These are phyloP conservation scores for Anas platyrhynchos DNA, from an alignment of 2,113 vertebrate genomes.

Conservation along the genomic window DNA sequence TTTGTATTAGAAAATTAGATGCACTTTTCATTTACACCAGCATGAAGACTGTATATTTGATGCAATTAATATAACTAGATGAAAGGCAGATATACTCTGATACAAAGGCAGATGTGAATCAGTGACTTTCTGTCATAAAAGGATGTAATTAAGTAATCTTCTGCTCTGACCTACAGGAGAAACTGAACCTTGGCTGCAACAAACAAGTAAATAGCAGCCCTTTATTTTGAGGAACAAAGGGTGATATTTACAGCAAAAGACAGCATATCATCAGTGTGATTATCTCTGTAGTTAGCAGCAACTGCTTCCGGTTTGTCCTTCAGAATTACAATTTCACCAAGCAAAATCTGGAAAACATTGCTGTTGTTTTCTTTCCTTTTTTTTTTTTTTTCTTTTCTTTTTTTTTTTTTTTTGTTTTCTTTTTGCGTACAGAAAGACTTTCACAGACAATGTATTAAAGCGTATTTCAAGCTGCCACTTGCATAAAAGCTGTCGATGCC, in stretches of 20 bases:
- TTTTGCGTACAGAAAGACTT: background rate
- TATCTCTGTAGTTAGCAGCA: background rate
- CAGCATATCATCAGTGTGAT: conserved; percentile 48
- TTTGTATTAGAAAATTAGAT: background rate
- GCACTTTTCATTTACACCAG: background rate
- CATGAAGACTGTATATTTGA: background rate
- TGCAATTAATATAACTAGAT: background rate
- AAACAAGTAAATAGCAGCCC: conserved; percentile 8
- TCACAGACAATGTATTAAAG: background rate
- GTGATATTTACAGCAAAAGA: conserved; percentile 14
- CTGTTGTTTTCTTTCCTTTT: too few relatives aligned
- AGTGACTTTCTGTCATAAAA: background rate
- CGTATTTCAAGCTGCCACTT: background rate
- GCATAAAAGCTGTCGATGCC: background rate
- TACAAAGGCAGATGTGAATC: background rate
- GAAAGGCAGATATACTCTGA: background rate
- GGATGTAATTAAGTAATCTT: conserved; percentile 21
- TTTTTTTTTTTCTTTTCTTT: too few relatives aligned
- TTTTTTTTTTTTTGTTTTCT: too few relatives aligned
- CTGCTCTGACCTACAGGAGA: background rate
- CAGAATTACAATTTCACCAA: background rate
- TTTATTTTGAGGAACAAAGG: conserved; percentile 21
- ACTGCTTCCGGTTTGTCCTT: background rate
- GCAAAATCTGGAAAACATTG: background rate
- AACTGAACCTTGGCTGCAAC: background rate